Evolutionary conservation across 2,113 vertebrate species (phyloP).

Genomic region (Gorsachius goisagi): DNA sequence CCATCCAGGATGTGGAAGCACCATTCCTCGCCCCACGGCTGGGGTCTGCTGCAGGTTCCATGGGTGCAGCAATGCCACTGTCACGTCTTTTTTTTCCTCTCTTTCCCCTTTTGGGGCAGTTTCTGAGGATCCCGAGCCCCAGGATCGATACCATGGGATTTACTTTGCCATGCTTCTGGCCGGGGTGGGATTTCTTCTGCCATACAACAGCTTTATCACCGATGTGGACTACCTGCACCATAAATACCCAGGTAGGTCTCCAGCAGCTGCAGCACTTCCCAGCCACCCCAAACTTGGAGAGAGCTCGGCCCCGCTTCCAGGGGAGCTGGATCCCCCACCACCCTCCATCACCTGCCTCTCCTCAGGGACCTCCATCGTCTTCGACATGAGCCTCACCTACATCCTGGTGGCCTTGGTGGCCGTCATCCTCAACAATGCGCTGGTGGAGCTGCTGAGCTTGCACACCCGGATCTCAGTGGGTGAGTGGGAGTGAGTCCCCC

Average conservation of each 20-base stretch:
- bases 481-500: conserved; percentile 51
- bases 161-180: conserved; percentile 98
- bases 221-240: conserved; percentile 97
- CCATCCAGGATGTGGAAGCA: neutral
- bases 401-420: conserved; percentile 92
- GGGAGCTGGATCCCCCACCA: neutral
- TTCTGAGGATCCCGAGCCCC: conserved; percentile 84
- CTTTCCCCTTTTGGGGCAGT: conserved; percentile 45
- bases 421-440: conserved; percentile 91
- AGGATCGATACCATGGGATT: conserved; percentile 94
- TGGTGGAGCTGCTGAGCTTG: conserved; percentile 92
- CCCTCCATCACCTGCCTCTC: neutral
- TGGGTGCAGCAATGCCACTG: neutral
- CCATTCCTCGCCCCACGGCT: fast-evolving
- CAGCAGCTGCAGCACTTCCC: neutral
- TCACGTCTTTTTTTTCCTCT: neutral
- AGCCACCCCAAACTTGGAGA: neutral
- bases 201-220: conserved; percentile 98
- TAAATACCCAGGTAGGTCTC: conserved; percentile 88
- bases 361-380: conserved; percentile 92
- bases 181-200: conserved; percentile 95
- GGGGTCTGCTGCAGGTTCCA: neutral
- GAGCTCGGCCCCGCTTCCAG: neutral
- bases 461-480: conserved; percentile 94
- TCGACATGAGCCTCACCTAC: conserved; percentile 97